These are phyloP conservation scores for Zapus hudsonius DNA, from an alignment of 2,113 vertebrate genomes.

Conservation along the genomic window DNA sequence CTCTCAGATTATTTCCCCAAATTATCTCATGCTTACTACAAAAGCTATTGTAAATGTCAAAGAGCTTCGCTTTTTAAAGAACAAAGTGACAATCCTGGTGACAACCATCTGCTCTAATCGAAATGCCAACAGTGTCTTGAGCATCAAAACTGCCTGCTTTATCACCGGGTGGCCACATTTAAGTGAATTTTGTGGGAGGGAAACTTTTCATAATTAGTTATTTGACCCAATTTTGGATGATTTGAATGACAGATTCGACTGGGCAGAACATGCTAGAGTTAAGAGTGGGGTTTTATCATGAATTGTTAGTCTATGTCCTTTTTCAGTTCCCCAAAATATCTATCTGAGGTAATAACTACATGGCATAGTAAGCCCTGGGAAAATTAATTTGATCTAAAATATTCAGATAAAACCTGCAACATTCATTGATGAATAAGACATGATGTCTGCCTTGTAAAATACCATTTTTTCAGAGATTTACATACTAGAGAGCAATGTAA, in stretches of 20 bases:
- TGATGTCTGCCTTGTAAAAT: neutral
- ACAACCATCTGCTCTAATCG: neutral
- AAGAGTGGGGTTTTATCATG: neutral
- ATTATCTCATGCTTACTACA: conserved; percentile 34
- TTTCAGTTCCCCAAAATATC: neutral
- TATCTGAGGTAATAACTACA: neutral
- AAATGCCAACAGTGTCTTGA: neutral
- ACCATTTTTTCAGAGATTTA: neutral
- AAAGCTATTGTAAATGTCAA: conserved; percentile 39
- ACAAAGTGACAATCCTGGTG: conserved; percentile 1
- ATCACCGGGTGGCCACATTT: neutral
- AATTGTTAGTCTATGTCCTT: neutral
- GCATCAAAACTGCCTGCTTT: neutral
- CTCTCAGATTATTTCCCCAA: conserved; percentile 9
- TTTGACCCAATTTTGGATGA: neutral
- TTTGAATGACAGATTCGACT: neutral
- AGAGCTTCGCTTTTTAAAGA: conserved; percentile 20
- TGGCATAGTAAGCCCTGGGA: neutral
- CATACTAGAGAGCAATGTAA: neutral
- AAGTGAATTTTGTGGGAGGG: conserved; percentile 13
- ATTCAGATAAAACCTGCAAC: conserved; percentile 28
- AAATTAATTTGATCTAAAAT: conserved; percentile 18
- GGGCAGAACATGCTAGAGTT: neutral
- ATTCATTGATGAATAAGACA: conserved; percentile 33
- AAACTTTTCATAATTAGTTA: conserved; percentile 37